Evolutionary conservation across 2,888 invertebrate genomes (phyloP).

Genomic region (Hydrotaea diabolus): DNA sequence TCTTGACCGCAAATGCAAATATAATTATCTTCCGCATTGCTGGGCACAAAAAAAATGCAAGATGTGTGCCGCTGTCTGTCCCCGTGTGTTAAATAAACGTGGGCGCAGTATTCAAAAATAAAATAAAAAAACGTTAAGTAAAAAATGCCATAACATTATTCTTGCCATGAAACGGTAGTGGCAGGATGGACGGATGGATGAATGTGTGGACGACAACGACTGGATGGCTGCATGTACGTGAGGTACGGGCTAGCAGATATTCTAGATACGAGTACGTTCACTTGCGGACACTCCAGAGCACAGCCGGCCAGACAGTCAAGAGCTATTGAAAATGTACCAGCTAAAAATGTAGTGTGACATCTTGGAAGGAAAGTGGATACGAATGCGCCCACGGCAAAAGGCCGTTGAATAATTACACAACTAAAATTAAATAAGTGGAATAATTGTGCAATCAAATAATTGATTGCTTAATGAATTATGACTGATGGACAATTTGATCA

Average conservation of each 20-base stretch:
- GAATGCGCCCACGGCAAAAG: neutral
- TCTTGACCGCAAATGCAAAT: conserved; percentile 68
- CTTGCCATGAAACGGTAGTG: conserved; percentile 25
- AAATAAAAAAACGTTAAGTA: conserved; percentile 15
- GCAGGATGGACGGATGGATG: neutral
- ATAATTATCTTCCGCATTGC: conserved; percentile 69
- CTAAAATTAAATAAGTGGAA: too few relatives aligned
- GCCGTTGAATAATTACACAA: too few relatives aligned
- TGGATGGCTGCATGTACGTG: neutral
- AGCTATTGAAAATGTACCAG: conserved; percentile 40
- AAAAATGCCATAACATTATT: neutral
- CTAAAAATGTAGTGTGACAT: conserved; percentile 35
- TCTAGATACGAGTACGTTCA: neutral
- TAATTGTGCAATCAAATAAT: too few relatives aligned
- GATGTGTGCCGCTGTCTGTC: neutral
- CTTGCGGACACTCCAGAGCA: neutral
- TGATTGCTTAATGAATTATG: too few relatives aligned
- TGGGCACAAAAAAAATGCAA: conserved; percentile 29
- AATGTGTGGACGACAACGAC: neutral
- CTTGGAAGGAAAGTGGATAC: conserved; percentile 11
- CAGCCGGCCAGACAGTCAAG: neutral
- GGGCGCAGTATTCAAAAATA: conserved; percentile 33
- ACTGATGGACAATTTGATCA: too few relatives aligned
- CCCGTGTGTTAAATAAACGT: conserved; percentile 24
- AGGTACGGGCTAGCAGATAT: neutral